A percentile compares a stretch with the other conserved stretches of the same genome.
Evolutionary conservation across 2,888 invertebrate species (phyloP).

Genomic region (Nowickia ferox): DNA sequence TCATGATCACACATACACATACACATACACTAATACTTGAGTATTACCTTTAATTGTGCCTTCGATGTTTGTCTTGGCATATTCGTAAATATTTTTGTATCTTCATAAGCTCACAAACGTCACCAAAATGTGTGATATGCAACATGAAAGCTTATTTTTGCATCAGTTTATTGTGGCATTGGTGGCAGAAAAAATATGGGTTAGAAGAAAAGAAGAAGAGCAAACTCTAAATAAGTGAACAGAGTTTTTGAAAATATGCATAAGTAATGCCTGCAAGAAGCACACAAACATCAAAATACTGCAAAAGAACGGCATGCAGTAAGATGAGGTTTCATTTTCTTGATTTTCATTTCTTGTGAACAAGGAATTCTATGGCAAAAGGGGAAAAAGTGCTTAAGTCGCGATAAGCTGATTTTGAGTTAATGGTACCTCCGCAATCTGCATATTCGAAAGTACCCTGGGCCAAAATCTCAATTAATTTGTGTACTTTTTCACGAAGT

Average conservation of each 20-base stretch:
- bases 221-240: not conserved
- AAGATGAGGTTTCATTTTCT: slow-evolving; percentile 57
- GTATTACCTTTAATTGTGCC: not conserved
- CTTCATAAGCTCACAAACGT: slow-evolving; percentile 29
- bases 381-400: too few relatives aligned
- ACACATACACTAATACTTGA: not conserved
- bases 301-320: not conserved
- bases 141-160: slow-evolving; percentile 71
- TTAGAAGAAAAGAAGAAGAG: not conserved
- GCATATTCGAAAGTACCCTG: too few relatives aligned
- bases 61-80: slow-evolving; percentile 32
- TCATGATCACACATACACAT: not conserved
- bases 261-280: slow-evolving; percentile 24
- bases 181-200: slow-evolving; percentile 59
- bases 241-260: slow-evolving; percentile 7
- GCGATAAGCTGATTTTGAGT: too few relatives aligned
- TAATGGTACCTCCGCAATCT: too few relatives aligned
- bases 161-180: slow-evolving; percentile 68
- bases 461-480: too few relatives aligned
- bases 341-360: not conserved
- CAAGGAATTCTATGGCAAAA: too few relatives aligned
- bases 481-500: too few relatives aligned
- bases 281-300: not conserved
- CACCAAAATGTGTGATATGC: slow-evolving; percentile 57
- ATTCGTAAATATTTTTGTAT: slow-evolving; percentile 20